These are phyloP conservation scores for Rhizoglyphus robini DNA, from an alignment of 1,140 invertebrate species.

Conservation along the genomic window DNA sequence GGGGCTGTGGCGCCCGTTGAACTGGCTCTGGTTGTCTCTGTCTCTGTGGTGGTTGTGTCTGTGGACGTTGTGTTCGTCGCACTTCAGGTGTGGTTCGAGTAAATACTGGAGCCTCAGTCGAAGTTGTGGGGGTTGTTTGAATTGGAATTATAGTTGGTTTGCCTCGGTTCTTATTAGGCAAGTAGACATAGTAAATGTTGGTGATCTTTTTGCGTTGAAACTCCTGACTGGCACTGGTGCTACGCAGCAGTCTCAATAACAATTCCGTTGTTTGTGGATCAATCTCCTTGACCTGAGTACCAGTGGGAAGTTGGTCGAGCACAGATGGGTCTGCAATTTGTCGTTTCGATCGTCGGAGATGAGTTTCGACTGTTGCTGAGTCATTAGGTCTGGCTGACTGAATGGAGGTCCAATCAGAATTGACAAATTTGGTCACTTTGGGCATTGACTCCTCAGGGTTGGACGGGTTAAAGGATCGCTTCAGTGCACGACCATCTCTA, in stretches of 20 bases:
- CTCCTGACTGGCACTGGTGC: neutral
- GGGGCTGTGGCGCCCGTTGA: neutral
- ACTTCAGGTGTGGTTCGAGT: neutral
- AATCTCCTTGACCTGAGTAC: slow-evolving; percentile 2
- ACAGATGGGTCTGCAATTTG: neutral
- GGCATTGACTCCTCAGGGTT: neutral
- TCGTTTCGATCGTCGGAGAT: neutral
- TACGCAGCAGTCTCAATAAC: neutral
- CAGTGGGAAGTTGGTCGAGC: neutral
- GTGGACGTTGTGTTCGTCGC: neutral
- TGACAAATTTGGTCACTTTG: slow-evolving; percentile 13
- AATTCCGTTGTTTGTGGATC: slow-evolving; percentile 3
- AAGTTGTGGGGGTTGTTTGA: too few relatives aligned
- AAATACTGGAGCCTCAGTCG: too few relatives aligned
- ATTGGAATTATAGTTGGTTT: too few relatives aligned
- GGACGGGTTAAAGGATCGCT: neutral
- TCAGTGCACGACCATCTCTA: slow-evolving; percentile 3
- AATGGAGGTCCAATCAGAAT: slow-evolving; percentile 14
- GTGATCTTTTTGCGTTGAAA: slow-evolving; percentile 4
- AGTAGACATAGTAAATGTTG: slow-evolving; percentile 4
- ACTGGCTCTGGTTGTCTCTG: neutral
- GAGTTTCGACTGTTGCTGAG: too few relatives aligned
- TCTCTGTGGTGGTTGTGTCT: neutral
- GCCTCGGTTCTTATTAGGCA: neutral
- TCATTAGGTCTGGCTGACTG: too few relatives aligned